Evolutionary conservation across 2,797 vertebrate species (phyloP).

Genomic region (Echiichthys vipera): DNA sequence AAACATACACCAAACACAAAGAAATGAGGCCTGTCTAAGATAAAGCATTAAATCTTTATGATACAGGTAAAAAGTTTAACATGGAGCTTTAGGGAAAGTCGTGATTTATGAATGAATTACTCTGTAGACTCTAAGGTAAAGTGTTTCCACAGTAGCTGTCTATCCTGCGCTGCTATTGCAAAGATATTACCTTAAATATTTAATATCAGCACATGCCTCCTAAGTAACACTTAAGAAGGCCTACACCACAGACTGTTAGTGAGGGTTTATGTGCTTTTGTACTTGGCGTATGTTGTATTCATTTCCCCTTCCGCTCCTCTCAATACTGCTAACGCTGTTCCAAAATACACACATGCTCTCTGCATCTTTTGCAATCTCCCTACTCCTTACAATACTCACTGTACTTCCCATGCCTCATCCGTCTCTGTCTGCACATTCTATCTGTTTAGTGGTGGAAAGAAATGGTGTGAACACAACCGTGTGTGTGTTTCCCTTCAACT

Average conservation of each 20-base stretch:
- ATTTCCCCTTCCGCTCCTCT: not conserved
- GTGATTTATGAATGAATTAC: not conserved
- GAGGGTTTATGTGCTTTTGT: slow-evolving; percentile 2
- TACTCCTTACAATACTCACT: slow-evolving; percentile 9
- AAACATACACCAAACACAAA: not conserved
- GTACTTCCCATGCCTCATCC: slow-evolving; percentile 26
- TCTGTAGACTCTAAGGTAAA: not conserved
- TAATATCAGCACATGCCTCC: not conserved
- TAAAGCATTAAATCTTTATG: not conserved
- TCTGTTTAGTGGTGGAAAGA: slow-evolving; percentile 68
- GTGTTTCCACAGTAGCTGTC: not conserved
- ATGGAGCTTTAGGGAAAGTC: not conserved
- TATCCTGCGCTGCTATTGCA: not conserved
- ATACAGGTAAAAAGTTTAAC: not conserved
- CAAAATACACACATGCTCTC: slow-evolving; percentile 40
- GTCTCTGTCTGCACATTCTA: slow-evolving; percentile 40
- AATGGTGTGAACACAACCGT: slow-evolving; percentile 88
- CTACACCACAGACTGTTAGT: not conserved
- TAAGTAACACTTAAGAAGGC: not conserved
- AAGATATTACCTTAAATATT: slow-evolving; percentile 21
- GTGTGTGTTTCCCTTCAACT: slow-evolving; percentile 90
- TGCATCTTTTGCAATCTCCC: slow-evolving; percentile 20
- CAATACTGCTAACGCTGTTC: not conserved
- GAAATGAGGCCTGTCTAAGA: not conserved
- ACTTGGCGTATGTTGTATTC: not conserved